Evolutionary conservation across 2,797 vertebrate genomes (phyloP).

Genomic region (Hippopotamyrus pictus): DNA sequence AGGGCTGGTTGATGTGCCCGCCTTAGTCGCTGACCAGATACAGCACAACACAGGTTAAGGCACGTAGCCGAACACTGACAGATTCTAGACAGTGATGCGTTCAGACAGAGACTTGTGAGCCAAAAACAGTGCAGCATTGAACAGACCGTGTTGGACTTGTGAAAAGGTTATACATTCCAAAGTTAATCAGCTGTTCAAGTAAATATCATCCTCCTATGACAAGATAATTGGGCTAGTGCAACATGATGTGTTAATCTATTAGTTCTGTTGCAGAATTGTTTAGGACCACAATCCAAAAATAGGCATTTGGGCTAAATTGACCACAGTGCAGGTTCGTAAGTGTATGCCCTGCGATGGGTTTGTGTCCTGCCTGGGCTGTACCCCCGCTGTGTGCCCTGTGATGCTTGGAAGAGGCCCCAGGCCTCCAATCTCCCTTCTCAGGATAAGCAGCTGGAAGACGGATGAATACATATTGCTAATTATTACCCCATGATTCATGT

Average conservation of each 20-base stretch:
- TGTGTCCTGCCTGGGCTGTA: neutral
- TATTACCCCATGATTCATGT: neutral
- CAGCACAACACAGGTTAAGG: neutral
- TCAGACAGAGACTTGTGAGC: neutral
- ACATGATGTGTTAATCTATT: neutral
- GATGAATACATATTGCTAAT: neutral
- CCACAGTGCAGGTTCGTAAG: neutral
- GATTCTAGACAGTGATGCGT: neutral
- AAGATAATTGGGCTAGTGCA: neutral
- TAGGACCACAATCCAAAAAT: neutral
- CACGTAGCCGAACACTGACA: neutral
- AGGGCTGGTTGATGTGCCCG: slow-evolving; percentile 50
- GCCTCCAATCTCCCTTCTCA: neutral
- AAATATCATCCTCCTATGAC: neutral
- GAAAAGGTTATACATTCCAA: neutral
- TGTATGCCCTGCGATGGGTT: neutral
- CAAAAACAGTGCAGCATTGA: neutral
- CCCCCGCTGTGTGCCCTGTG: neutral
- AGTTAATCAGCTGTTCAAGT: neutral
- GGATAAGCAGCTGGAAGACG: neutral
- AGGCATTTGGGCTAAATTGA: neutral
- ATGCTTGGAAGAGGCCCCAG: neutral
- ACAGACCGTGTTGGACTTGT: neutral
- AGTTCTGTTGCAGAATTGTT: neutral
- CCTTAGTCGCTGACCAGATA: slow-evolving; percentile 55